These are phyloP conservation scores for Diploptera punctata DNA, from an alignment of 2,888 invertebrate species.

Conservation along the genomic window DNA sequence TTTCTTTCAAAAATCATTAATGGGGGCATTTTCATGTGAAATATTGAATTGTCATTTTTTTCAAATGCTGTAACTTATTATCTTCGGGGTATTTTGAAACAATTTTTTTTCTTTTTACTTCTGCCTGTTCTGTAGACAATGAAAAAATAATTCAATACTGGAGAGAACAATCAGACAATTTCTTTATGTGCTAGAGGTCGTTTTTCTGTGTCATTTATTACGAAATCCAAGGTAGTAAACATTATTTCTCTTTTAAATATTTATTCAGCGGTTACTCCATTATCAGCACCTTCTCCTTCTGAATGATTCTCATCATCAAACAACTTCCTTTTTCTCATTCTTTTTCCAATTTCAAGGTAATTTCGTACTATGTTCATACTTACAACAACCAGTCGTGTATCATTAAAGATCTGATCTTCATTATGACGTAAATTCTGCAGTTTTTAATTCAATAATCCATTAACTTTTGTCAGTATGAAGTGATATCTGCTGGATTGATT, in stretches of 20 bases:
- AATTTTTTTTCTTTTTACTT: too few relatives aligned
- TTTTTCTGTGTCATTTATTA: background rate
- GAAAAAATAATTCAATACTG: background rate
- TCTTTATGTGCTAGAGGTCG: background rate
- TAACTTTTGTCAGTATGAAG: background rate
- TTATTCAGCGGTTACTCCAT: background rate
- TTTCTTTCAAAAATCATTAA: background rate
- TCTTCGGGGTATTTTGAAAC: background rate
- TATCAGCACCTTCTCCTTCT: background rate
- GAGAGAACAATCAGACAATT: background rate
- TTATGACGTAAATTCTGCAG: background rate
- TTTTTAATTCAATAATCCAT: background rate
- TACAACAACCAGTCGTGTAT: too few relatives aligned
- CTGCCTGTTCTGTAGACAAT: background rate
- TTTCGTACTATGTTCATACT: background rate
- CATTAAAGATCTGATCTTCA: background rate
- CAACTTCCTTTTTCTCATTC: too few relatives aligned
- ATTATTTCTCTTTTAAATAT: background rate
- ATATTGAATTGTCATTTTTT: background rate
- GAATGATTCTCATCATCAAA: background rate
- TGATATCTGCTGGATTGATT: too few relatives aligned
- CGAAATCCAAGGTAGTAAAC: background rate
- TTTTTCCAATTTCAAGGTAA: background rate
- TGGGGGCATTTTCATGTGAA: background rate
- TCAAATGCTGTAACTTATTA: background rate